Evolutionary conservation across 2,113 vertebrate species (phyloP), one percentile per base, ranked within the genome.

Genomic region (Rana temporaria): DNA sequence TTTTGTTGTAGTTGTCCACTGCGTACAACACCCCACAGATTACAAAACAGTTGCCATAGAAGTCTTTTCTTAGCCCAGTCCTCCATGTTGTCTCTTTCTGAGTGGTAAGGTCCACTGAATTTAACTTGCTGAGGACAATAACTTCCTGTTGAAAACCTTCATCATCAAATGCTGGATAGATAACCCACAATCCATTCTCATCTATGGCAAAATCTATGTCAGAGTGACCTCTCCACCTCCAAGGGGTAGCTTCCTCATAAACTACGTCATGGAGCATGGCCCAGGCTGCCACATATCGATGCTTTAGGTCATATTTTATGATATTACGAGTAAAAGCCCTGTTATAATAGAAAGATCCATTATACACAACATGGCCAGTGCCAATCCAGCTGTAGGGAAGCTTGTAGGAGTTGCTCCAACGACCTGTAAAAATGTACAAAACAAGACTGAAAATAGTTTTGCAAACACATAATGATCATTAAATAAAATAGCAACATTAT

Each of bases 351-450:
- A 99, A 96, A 84, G 98, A 96, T 0, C 98, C 97, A 0, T 93
- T 89, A 70, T 97, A 98, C 71, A 99, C 95, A 19, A 96, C 97
- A 0, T 99, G 98, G 4, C 98, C 97, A 0, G 98, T 99, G 79
- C 98, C 98, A 0, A 97, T 96, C 98, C 98, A 99, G 91, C 95
- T 97, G 87, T 99, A 99, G 0, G 98, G 97, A 53, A 99, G 95
- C 90, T 99, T 99, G 92, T 97, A 99, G 30, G 96, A 97, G 84
- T 97, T 99, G 87, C 96, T 98, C 90, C 95, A 96, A 82, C 96
- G 97, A 71, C 97, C 98, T 99, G 87, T 0, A 15, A 65, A 64
- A 78, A 86, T 17, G 2, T 38, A 38, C 34, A 38, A 8, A 38
- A 30, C 1, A 6, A 38, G 4, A 8, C 34, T 38, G 7, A 0